Conservation (phyloP, 2,797 vertebrate genomes). For the Gambusia yucatana region DNA sequence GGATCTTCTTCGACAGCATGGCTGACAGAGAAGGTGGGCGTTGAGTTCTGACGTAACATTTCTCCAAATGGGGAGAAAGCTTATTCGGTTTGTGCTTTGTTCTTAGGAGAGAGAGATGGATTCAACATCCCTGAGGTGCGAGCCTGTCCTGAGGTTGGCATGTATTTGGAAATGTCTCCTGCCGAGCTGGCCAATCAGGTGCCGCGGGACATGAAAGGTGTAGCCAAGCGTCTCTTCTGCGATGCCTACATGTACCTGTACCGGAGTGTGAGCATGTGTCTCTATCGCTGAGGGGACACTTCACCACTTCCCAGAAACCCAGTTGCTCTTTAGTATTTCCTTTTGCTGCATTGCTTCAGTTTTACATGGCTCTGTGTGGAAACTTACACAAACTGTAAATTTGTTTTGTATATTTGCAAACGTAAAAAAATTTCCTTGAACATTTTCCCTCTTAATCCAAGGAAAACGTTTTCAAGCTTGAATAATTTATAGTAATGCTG, state of each 20-base stretch:
- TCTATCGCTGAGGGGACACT: slow-evolving; percentile 82
- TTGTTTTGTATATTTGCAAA: not conserved
- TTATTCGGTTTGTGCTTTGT: not conserved
- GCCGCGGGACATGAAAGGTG: slow-evolving; percentile 89
- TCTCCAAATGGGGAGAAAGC: not conserved
- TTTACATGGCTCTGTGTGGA: not conserved
- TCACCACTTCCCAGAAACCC: not conserved
- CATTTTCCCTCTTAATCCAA: not conserved
- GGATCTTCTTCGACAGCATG: slow-evolving; percentile 97
- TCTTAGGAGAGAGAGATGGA: slow-evolving; percentile 83
- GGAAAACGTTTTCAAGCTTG: not conserved
- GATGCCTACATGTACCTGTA: slow-evolving; percentile 95
- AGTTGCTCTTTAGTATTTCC: slow-evolving; percentile 9
- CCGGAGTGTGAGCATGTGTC: slow-evolving; percentile 85
- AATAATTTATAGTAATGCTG: slow-evolving; percentile 6
- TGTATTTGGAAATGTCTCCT: slow-evolving; percentile 83
- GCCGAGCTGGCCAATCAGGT: slow-evolving; percentile 80
- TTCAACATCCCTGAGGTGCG: slow-evolving; percentile 88
- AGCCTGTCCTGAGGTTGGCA: slow-evolving; percentile 85
- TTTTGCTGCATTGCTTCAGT: slow-evolving; percentile 8
- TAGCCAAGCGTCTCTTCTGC: slow-evolving; percentile 91
- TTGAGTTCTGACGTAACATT: not conserved
- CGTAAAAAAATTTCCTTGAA: not conserved
- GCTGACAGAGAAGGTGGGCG: slow-evolving; percentile 87
- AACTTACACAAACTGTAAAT: not conserved